Conservation (phyloP, 2,797 vertebrate genomes). For the Coregonus sp. region DNA sequence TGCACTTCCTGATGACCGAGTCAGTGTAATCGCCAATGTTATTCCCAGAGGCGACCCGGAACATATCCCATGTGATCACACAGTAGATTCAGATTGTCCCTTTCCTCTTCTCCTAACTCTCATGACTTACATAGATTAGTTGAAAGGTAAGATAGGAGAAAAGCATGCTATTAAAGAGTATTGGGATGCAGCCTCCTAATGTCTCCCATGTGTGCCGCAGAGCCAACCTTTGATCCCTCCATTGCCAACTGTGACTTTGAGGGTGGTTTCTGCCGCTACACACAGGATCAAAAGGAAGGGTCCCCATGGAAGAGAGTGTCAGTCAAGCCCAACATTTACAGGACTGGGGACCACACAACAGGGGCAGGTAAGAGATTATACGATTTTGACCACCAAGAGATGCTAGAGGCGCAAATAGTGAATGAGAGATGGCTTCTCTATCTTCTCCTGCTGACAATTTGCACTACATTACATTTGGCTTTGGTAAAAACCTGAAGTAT, state of each 20-base stretch:
- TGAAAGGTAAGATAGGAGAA: background rate
- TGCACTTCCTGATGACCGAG: too few relatives aligned
- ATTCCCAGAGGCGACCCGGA: too few relatives aligned
- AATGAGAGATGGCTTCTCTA: background rate
- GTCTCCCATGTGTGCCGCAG: constrained; percentile 61
- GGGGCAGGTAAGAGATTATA: constrained; percentile 80
- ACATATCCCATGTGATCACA: too few relatives aligned
- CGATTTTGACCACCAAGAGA: background rate
- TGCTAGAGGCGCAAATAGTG: background rate
- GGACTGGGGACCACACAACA: constrained; percentile 89
- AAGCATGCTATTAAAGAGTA: background rate
- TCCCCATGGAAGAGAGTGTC: constrained; percentile 86
- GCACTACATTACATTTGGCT: too few relatives aligned
- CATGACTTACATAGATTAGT: background rate
- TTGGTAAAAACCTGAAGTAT: too few relatives aligned
- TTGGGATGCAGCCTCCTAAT: background rate
- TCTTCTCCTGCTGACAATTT: background rate
- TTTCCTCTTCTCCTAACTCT: background rate
- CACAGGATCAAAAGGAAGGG: constrained; percentile 73
- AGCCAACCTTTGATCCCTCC: constrained; percentile 78
- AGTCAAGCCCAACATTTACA: constrained; percentile 86
- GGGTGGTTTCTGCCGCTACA: constrained; percentile 84
- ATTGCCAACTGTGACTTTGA: constrained; percentile 90
- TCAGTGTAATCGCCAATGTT: too few relatives aligned
- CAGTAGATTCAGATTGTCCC: too few relatives aligned